Percentiles rank a stretch among this genome's conserved stretches.
Conservation (phyloP, 2,888 invertebrate species). For the Diadegma fenestrale region DNA sequence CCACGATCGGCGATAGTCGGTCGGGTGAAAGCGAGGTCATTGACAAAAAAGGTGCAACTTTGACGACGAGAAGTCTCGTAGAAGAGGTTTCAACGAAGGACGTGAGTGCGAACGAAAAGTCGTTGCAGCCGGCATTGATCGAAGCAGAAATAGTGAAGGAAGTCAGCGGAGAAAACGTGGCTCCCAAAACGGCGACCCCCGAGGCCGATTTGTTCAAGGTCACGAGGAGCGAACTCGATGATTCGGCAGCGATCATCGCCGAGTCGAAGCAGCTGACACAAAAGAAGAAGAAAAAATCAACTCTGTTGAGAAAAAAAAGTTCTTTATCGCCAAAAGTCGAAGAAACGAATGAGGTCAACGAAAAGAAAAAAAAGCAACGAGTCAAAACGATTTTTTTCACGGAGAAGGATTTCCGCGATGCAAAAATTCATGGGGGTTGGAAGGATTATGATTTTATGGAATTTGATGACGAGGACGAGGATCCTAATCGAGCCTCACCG, state of each 20-base stretch:
- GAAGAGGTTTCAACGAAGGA: conserved; percentile 19
- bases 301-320: conserved; percentile 19
- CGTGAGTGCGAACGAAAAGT: conserved; percentile 2
- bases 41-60: conserved; percentile 22
- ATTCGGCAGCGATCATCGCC: conserved; percentile 13
- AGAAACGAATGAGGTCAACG: conserved; percentile 31
- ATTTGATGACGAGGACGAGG: conserved; percentile 77
- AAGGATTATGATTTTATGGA: conserved; percentile 80
- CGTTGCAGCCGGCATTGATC: conserved; percentile 11
- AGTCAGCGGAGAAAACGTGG: conserved; percentile 38
- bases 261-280: conserved; percentile 4
- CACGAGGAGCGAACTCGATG: neutral
- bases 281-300: conserved; percentile 28
- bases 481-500: conserved; percentile 53
- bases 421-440: conserved; percentile 52
- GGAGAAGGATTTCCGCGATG: conserved; percentile 74
- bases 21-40: conserved; percentile 71
- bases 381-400: conserved; percentile 75
- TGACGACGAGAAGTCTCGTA: conserved; percentile 40
- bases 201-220: neutral
- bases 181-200: conserved; percentile 5
- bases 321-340: conserved; percentile 28
- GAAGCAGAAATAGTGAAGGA: conserved; percentile 3
- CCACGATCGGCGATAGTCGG: conserved; percentile 55
- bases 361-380: conserved; percentile 64